A percentile compares a stretch with the other conserved stretches of the same genome.
These are phyloP conservation scores for Glossosoma conforme DNA, from an alignment of 1,140 invertebrate genomes.

Conservation along the genomic window DNA sequence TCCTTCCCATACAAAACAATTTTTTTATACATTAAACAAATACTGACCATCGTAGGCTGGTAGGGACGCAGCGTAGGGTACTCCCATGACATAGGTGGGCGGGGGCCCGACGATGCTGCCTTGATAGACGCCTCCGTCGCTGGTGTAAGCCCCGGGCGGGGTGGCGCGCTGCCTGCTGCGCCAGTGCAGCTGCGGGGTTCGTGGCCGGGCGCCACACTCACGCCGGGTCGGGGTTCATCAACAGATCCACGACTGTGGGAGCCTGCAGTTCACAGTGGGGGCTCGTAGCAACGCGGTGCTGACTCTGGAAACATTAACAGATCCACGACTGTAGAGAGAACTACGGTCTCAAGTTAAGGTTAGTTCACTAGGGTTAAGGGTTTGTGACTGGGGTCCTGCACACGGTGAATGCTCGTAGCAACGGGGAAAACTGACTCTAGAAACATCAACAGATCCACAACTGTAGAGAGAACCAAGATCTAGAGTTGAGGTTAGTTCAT, in stretches of 20 bases:
- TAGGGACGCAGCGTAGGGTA: slow-evolving; percentile 15
- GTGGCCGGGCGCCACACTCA: background rate
- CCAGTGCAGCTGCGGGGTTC: background rate
- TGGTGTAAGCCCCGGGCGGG: no score
- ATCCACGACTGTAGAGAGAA: no score
- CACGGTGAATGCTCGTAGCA: no score
- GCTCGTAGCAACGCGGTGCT: background rate
- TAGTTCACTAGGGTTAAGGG: no score
- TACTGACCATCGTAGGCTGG: slow-evolving; percentile 27
- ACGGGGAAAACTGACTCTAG: no score
- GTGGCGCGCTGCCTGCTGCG: background rate
- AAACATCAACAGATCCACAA: no score
- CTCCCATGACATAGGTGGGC: slow-evolving; percentile 2
- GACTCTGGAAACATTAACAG: no score
- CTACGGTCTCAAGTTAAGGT: no score
- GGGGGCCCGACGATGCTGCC: slow-evolving; percentile 3
- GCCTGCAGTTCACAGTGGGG: slow-evolving; percentile 8
- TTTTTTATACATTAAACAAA: background rate
- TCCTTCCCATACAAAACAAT: background rate
- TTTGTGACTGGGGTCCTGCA: no score
- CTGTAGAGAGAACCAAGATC: no score
- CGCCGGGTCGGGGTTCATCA: background rate
- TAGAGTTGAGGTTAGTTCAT: no score
- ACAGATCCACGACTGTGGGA: slow-evolving; percentile 3
- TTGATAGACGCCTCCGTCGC: no score